phyloP scores from a whole-genome alignment of 2,113 vertebrate genomes.

The sheep (Ovis aries) region DNA sequence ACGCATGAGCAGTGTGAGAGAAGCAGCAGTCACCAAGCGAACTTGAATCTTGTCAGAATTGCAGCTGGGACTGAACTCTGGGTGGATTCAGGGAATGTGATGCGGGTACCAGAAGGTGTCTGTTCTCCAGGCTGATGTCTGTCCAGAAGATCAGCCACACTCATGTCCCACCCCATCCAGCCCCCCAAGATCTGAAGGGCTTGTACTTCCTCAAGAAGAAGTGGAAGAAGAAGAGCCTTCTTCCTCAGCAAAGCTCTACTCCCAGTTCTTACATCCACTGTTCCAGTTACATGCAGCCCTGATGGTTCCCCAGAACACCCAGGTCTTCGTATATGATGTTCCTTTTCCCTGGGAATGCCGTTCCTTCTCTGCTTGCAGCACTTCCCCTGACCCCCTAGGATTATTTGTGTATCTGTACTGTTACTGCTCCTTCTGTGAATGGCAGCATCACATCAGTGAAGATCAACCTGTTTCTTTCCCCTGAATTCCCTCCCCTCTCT shows the following conservation, averaged over 20 bases:
- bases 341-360: neutral
- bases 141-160: neutral
- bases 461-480: too few species aligned
- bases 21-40: neutral
- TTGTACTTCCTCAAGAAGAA: neutral
- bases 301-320: neutral
- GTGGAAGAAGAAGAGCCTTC: neutral
- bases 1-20: neutral
- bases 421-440: neutral
- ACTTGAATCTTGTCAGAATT: neutral
- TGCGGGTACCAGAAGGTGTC: neutral
- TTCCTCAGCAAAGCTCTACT: neutral
- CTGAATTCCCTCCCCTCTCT: neutral
- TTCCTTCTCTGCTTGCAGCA: neutral
- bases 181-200: neutral
- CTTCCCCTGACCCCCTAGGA: neutral
- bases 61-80: neutral
- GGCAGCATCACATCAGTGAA: neutral
- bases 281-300: too few species aligned
- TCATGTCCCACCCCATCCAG: accelerated
- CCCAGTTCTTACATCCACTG: accelerated
- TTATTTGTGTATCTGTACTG: neutral
- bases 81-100: neutral
- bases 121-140: neutral
- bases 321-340: accelerated